A percentile compares a stretch with the other conserved stretches of the same genome.
phyloP scores from a whole-genome alignment of 1,140 invertebrate genomes.

The Sarcophaga peregrina region DNA sequence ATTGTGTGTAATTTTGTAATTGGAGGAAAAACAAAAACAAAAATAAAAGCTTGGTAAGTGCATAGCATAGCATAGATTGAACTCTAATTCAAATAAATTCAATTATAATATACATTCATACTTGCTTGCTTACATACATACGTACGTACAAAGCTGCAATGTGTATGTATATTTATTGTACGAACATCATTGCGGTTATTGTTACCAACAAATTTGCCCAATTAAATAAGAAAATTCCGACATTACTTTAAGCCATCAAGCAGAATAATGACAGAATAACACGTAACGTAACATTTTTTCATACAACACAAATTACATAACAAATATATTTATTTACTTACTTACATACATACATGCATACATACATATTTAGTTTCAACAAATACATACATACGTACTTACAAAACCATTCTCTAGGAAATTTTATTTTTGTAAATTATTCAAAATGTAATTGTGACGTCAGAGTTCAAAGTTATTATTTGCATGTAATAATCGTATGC shows the following conservation, averaged over 20 bases:
- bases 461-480: no score
- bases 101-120: no score
- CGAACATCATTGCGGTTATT: background rate
- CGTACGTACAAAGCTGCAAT: background rate
- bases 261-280: slow-evolving; percentile 35
- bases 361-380: no score
- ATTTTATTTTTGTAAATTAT: no score
- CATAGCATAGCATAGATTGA: background rate
- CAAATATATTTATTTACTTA: background rate
- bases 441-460: no score
- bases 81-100: no score
- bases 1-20: background rate
- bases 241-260: slow-evolving; percentile 39
- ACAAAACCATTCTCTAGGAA: no score
- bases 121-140: no score
- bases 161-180: background rate
- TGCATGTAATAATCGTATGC: no score
- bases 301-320: slow-evolving; percentile 1
- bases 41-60: slow-evolving; percentile 20
- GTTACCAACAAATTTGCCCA: slow-evolving; percentile 23
- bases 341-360: background rate
- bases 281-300: slow-evolving; percentile 36
- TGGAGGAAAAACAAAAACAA: background rate
- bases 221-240: slow-evolving; percentile 30
- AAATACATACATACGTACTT: no score